Base-by-base conservation (phyloP, 1,140 invertebrate genomes). In the Manduca sexta region DNA sequence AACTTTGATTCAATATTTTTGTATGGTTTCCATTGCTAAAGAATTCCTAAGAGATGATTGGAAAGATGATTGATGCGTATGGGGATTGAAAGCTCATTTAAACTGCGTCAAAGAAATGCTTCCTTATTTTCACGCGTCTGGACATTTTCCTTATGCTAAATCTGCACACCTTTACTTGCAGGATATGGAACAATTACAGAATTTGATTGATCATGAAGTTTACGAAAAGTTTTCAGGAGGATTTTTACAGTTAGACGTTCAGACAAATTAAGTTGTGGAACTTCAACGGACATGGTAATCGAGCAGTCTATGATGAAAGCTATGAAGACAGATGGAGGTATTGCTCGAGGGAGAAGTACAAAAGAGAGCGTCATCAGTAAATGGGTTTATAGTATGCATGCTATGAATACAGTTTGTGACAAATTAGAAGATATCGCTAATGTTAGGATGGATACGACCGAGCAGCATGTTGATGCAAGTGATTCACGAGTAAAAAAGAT, bases 401-500 rank as follows among this genome's bases (percentile, higher is more conserved):
- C 57, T 16, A 67, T 59, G 49, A 58, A 60, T 47, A 68, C 53
- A 6, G 50, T 69, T 31, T 64, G 59, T 58, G 60, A 64, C 5
- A 1, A 43, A 60, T 59, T 84, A 2, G 76, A 86, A 74, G 49
- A 56, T 54, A 53, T 75, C 40, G 52, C 50, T 57, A 63, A 69
- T 42, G 52, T 80, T 48, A 52, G 44, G 34, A 67, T 69, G 33
- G 49, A 52, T 52, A 67, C 75, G 10, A 70, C 52, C 8, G 78
- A 87, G 8, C 78, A 88, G 55, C 78, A 86, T 67, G 64, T 80
- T 46, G 80, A 85, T 67, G 45, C 68, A 21, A 60, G 64, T 16
- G 64, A 73, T 59, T 71, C 69, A 38, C 49, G 84, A 49, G 56
- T 79, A 14, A 67, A 70, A 56, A 71, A n/a, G 76, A 86, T 64